These are phyloP conservation scores for Felis chaus DNA, from an alignment of 2,113 vertebrate species.

Conservation along the genomic window DNA sequence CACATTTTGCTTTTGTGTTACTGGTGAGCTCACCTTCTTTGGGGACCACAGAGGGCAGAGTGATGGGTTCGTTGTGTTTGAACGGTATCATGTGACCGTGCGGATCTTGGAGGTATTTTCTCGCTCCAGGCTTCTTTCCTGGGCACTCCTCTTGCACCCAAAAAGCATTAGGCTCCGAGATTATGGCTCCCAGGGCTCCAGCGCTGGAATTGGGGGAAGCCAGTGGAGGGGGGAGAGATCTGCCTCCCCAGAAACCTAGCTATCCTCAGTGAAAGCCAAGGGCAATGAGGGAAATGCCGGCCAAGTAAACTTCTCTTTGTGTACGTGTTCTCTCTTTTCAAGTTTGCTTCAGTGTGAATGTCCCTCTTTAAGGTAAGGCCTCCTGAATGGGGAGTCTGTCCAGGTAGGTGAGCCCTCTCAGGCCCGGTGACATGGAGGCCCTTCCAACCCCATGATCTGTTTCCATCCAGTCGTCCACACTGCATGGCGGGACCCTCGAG, in stretches of 20 bases:
- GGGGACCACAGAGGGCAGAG: fast-evolving
- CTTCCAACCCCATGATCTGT: constrained; percentile 85
- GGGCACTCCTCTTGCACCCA: background rate
- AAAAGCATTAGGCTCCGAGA: background rate
- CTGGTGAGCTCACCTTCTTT: background rate
- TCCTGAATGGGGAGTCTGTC: constrained; percentile 85
- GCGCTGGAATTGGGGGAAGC: background rate
- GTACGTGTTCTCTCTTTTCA: constrained; percentile 90
- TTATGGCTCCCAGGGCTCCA: background rate
- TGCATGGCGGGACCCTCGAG: constrained; percentile 86
- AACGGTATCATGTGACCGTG: background rate
- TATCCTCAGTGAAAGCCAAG: constrained; percentile 77
- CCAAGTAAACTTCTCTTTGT: constrained; percentile 89
- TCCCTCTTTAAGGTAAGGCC: constrained; percentile 90
- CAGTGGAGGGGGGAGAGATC: constrained; percentile 70
- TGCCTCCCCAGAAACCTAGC: constrained; percentile 69
- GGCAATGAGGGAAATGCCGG: constrained; percentile 80
- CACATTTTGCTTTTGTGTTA: background rate
- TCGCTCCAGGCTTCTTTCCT: background rate
- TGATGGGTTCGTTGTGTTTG: background rate
- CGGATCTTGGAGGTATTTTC: background rate
- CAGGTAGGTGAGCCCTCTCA: constrained; percentile 89
- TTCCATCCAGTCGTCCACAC: constrained; percentile 85
- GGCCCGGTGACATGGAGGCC: constrained; percentile 84
- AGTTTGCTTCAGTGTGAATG: constrained; percentile 91